phyloP scores from a whole-genome alignment of 2,113 vertebrate species.

The Nanorana parkeri region DNA sequence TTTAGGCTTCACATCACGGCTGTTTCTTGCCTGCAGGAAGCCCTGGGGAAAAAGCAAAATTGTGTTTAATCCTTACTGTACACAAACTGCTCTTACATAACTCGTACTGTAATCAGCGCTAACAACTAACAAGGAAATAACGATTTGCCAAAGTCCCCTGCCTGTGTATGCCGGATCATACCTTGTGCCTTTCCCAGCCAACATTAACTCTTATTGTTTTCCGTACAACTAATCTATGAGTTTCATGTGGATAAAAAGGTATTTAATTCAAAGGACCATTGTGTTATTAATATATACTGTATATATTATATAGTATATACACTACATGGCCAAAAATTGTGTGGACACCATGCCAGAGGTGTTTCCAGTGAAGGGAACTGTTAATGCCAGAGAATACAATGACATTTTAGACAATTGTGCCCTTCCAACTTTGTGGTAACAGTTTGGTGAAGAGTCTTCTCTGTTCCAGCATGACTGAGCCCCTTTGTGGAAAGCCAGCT shows the following conservation, averaged over 20 bases:
- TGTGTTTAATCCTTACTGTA: background rate
- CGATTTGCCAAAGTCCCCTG: background rate
- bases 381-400: too few species aligned
- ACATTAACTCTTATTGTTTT: background rate
- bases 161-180: background rate
- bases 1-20: background rate
- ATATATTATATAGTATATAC: too few species aligned
- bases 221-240: background rate
- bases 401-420: too few species aligned
- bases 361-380: too few species aligned
- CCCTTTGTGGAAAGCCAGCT: too few species aligned
- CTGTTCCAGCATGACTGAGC: too few species aligned
- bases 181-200: background rate
- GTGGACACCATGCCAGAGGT: too few species aligned
- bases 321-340: too few species aligned
- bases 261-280: too few species aligned
- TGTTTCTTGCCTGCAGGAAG: background rate
- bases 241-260: background rate
- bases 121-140: background rate
- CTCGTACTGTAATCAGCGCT: background rate
- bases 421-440: too few species aligned
- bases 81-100: background rate
- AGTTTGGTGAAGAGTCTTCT: too few species aligned
- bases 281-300: too few species aligned
- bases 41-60: background rate